Conservation (phyloP, 2,888 invertebrate species). For the Rhogogaster chlorosoma region DNA sequence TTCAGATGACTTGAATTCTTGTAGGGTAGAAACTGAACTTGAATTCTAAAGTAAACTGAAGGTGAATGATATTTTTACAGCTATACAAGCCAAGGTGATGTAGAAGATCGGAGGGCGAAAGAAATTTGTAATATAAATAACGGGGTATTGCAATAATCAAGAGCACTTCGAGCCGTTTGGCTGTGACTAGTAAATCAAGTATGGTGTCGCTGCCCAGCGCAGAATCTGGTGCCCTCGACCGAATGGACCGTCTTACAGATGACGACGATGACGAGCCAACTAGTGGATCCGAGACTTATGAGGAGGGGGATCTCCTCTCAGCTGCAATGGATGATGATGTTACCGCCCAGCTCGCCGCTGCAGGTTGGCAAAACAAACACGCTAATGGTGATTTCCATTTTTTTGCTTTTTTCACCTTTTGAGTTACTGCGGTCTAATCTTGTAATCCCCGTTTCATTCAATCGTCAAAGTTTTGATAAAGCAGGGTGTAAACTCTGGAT, state of each 20-base stretch:
- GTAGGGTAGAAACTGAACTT: neutral
- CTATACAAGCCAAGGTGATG: constrained; percentile 65
- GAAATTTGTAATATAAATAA: constrained; percentile 65
- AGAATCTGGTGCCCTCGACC: constrained; percentile 67
- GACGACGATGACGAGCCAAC: constrained; percentile 92
- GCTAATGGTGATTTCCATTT: constrained; percentile 79
- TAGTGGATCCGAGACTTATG: constrained; percentile 88
- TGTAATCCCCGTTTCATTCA: constrained; percentile 56
- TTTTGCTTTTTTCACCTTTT: constrained; percentile 74
- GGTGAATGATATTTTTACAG: constrained; percentile 25
- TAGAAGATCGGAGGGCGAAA: constrained; percentile 55
- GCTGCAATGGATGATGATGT: constrained; percentile 95
- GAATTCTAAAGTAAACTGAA: neutral
- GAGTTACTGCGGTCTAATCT: constrained; percentile 65
- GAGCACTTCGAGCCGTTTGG: constrained; percentile 45
- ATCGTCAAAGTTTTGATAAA: constrained; percentile 48
- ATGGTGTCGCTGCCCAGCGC: constrained; percentile 73
- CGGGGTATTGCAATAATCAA: constrained; percentile 62
- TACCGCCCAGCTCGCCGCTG: constrained; percentile 96
- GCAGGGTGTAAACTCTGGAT: constrained; percentile 57
- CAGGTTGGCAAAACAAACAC: constrained; percentile 85
- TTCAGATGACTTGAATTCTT: neutral
- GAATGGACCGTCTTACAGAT: constrained; percentile 79
- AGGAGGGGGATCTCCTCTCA: constrained; percentile 90
- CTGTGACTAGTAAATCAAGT: constrained; percentile 24